Conservation (phyloP, 2,113 vertebrate genomes). For the Pionites leucogaster region DNA sequence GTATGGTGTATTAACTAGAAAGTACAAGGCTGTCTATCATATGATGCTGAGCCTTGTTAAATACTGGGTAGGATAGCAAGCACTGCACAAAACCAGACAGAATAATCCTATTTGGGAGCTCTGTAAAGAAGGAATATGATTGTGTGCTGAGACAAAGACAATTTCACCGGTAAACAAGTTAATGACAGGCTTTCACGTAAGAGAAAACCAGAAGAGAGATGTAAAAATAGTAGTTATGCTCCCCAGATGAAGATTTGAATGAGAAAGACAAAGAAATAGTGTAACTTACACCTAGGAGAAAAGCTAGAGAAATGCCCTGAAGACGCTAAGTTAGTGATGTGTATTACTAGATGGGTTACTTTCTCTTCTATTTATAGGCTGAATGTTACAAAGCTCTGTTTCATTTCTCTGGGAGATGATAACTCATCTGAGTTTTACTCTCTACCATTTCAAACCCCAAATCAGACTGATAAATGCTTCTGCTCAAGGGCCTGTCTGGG, state of each 20-base stretch:
- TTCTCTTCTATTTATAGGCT: not conserved
- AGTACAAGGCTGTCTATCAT: not conserved
- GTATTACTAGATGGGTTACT: not conserved
- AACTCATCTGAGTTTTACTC: not conserved
- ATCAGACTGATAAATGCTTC: conserved; percentile 31
- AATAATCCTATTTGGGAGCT: not conserved
- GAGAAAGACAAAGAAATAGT: not conserved
- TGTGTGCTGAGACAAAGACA: not conserved
- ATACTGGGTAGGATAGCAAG: not conserved
- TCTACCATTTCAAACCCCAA: not conserved
- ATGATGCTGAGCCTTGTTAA: not conserved
- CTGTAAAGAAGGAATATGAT: not conserved
- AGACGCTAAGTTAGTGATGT: not conserved
- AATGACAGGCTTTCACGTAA: conserved; percentile 16
- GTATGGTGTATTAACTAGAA: not conserved
- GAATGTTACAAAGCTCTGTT: not conserved
- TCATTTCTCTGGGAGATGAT: not conserved
- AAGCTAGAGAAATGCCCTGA: not conserved
- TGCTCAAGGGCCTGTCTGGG: conserved; percentile 8
- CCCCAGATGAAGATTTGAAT: not conserved
- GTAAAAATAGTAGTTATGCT: not conserved
- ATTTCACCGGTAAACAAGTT: conserved; percentile 43
- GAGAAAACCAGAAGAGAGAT: not conserved
- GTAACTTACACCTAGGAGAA: not conserved
- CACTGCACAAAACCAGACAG: not conserved